Conservation (phyloP, 2,113 vertebrate species). For the Chamaea fasciata region DNA sequence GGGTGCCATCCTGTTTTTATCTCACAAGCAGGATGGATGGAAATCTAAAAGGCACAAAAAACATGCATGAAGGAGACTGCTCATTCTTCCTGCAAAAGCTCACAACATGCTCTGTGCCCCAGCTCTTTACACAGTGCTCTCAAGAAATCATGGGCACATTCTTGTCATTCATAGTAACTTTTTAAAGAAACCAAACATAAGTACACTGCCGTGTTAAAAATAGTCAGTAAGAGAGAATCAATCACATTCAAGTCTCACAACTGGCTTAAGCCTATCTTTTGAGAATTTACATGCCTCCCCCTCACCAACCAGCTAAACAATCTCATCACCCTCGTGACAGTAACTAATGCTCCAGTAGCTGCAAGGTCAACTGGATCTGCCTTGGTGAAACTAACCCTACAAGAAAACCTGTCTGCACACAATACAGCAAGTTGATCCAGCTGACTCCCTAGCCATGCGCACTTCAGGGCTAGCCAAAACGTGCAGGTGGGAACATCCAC, state of each 20-base stretch:
- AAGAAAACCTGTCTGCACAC: background rate
- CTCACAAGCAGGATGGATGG: background rate
- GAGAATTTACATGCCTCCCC: accelerated
- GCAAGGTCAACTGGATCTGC: background rate
- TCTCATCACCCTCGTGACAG: background rate
- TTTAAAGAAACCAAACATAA: background rate
- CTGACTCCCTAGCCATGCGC: accelerated
- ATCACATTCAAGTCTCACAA: accelerated
- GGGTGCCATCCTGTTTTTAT: background rate
- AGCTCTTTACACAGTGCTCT: background rate
- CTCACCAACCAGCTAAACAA: background rate
- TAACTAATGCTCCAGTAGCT: background rate
- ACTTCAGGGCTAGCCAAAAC: background rate
- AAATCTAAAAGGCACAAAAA: background rate
- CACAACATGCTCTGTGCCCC: accelerated
- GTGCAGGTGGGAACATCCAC: background rate
- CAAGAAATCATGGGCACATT: background rate
- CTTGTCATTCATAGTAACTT: background rate
- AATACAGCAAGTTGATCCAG: background rate
- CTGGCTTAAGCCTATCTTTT: background rate
- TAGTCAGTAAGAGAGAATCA: background rate
- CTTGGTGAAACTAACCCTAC: background rate
- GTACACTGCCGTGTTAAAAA: background rate
- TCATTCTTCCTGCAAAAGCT: background rate
- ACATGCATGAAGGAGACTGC: background rate